Base-by-base conservation (phyloP, 2,113 vertebrate species). In the Oreocharis arfaki region DNA sequence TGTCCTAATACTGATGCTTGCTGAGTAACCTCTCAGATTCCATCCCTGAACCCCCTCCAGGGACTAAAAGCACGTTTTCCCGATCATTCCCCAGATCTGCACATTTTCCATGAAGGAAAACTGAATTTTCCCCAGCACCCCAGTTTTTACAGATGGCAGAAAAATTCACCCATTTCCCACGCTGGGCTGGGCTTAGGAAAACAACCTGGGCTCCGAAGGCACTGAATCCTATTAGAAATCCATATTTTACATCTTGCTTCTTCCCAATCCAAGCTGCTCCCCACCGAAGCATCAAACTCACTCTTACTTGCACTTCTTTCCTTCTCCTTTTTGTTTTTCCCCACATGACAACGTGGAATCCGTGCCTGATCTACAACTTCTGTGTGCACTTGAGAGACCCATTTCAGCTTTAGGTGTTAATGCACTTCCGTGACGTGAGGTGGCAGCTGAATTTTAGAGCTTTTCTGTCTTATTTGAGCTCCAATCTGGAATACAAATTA, bases 231-330 rank as follows among this genome's bases (percentile, higher is more conserved):
- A 52, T 52, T 52, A 23, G 27, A 71, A 84, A 71, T 10, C 9
- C 35, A 1, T 33, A 64, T 90, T 94, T 91, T 57, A 28, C 47
- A 85, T 69, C 28, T 37, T 87, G 84, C 65, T 59, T 10, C 84
- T 85, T 75, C 78, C 73, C 49, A 79, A 65, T 28, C 64, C 70
- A 82, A 93, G 77, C 78, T 91, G 56, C 44, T 95, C 70, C 37
- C 41, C 32, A 56, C 5, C 74, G 81, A 84, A 89, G 90, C 88
- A 26, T 9, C 46, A 33, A 68, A 64, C 42, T 67, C 22, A 33
- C 50, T 83, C 22, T 81, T 91, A 65, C 68, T 64, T 75, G 28
- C 61, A 49, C 37, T 56, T 70, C 47, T n/a, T 68, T n/a, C 37
- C 49, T 42, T 35, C 49, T 49, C 42, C 79, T 61, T 53, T 78